Percentiles rank a stretch among this genome's conserved stretches.
Evolutionary conservation across 2,888 invertebrate genomes (phyloP).

Genomic region (Celastrina argiolus): DNA sequence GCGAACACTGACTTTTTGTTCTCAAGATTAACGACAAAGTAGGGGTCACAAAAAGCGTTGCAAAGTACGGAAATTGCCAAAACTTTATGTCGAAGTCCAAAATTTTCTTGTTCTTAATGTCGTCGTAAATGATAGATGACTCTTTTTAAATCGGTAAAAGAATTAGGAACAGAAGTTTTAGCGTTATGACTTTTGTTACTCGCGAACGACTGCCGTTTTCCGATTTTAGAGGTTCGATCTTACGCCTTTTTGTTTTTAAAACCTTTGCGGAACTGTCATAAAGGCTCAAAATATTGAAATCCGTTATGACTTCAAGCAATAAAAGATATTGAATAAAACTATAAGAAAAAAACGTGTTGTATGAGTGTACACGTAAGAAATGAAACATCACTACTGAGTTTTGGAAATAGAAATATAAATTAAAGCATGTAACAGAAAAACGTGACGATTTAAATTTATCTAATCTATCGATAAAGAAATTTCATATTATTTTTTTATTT

Average conservation of each 20-base stretch:
- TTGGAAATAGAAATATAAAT: no score
- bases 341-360: no score
- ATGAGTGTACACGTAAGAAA: no score
- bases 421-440: no score
- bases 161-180: constrained; percentile 75
- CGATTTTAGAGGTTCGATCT: not conserved
- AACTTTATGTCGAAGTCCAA: constrained; percentile 73
- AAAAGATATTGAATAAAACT: no score
- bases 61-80: constrained; percentile 73
- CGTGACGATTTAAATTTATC: no score
- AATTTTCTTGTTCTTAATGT: constrained; percentile 75
- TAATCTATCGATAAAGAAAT: no score
- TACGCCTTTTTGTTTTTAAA: constrained; percentile 23
- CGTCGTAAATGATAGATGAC: constrained; percentile 76
- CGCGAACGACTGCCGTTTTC: constrained; percentile 39
- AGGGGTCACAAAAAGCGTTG: constrained; percentile 69
- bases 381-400: no score
- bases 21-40: constrained; percentile 74
- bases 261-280: no score
- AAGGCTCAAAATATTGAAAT: no score
- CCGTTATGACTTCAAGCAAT: no score
- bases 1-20: constrained; percentile 66
- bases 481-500: no score
- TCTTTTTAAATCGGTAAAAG: constrained; percentile 75
- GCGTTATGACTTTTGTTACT: constrained; percentile 69